These are phyloP conservation scores for Dicaeum eximium DNA, from an alignment of 2,113 vertebrate species.

Conservation along the genomic window DNA sequence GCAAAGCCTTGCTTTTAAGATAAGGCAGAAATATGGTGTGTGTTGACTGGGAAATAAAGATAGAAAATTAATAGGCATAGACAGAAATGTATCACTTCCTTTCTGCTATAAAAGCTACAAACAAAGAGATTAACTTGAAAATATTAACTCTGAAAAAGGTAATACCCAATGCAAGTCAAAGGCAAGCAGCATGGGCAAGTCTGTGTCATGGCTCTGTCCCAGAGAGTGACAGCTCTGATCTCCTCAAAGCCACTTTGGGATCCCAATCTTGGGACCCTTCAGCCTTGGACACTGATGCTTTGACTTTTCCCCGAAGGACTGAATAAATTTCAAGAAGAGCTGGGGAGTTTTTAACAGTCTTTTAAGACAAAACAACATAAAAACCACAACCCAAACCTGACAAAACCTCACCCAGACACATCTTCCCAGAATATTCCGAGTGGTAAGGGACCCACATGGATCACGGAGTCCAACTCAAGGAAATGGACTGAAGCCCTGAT, in stretches of 20 bases:
- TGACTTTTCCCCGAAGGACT: background rate
- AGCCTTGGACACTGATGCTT: background rate
- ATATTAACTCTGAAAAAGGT: background rate
- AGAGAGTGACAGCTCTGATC: background rate
- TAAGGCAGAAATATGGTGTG: background rate
- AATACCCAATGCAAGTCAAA: background rate
- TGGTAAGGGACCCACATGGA: rapidly evolving
- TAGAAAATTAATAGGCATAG: constrained; percentile 3
- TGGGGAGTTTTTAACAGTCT: background rate
- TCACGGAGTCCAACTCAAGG: rapidly evolving
- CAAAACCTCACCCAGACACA: background rate
- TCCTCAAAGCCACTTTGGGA: background rate
- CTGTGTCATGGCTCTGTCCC: background rate
- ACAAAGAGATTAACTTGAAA: background rate
- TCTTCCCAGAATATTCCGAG: background rate
- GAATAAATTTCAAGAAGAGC: background rate
- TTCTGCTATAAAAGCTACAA: background rate
- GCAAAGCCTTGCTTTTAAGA: background rate
- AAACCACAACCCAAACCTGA: background rate
- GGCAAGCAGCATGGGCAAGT: background rate
- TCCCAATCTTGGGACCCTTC: background rate
- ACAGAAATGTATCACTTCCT: background rate
- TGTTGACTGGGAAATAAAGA: background rate
- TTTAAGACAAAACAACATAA: background rate
- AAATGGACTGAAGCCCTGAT: background rate